phyloP scores from a whole-genome alignment of 1,140 invertebrate genomes.

The Nephila pilipes region DNA sequence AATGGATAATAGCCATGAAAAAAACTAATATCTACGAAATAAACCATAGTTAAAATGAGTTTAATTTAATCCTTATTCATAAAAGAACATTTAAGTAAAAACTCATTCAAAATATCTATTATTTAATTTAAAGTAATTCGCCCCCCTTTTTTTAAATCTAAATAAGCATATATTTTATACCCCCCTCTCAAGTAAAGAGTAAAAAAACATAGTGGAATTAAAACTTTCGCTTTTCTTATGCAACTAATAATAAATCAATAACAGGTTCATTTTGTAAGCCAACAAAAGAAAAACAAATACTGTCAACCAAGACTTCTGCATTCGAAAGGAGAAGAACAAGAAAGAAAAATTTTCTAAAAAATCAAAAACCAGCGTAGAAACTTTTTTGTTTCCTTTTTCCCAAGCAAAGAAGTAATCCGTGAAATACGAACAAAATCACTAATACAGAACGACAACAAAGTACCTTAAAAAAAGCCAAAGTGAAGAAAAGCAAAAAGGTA shows the following conservation, averaged over 20 bases:
- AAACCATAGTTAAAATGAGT: too few relatives aligned
- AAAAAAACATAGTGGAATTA: background rate
- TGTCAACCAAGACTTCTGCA: background rate
- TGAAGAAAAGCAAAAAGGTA: constrained; percentile 42
- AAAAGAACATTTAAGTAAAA: too few relatives aligned
- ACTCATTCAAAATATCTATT: background rate
- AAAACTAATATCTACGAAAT: too few relatives aligned
- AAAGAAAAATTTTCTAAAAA: constrained; percentile 3
- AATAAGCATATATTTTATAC: background rate
- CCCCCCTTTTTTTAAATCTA: background rate
- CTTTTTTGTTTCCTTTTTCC: background rate
- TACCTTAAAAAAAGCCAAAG: constrained; percentile 24
- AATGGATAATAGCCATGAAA: too few relatives aligned
- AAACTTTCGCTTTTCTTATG: background rate
- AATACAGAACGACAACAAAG: constrained; percentile 54
- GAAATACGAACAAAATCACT: constrained; percentile 57
- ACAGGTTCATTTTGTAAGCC: background rate
- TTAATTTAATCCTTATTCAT: too few relatives aligned
- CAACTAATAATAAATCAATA: background rate
- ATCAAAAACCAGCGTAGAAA: background rate
- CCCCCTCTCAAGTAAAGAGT: background rate
- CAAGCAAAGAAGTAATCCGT: constrained; percentile 22
- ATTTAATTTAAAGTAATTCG: background rate
- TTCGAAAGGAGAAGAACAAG: background rate
- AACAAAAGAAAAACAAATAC: background rate